These are phyloP conservation scores for Numenius phaeopus DNA, from an alignment of 2,797 vertebrate genomes.

Conservation along the genomic window DNA sequence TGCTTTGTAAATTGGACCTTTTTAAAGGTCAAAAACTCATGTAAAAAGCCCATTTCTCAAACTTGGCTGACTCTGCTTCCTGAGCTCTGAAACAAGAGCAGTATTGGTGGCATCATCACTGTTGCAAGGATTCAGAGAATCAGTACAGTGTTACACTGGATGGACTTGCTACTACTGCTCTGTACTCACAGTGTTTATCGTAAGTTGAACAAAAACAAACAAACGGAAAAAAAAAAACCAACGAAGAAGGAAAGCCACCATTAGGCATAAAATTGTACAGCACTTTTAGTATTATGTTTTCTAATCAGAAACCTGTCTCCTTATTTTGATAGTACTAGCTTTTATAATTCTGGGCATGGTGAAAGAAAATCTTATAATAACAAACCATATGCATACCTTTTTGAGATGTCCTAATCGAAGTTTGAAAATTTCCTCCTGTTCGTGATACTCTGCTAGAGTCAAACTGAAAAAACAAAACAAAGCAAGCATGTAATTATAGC, in stretches of 20 bases:
- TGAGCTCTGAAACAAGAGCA: not conserved
- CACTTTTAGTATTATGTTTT: not conserved
- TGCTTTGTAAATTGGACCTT: not conserved
- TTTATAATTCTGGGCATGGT: not conserved
- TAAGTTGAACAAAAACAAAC: not conserved
- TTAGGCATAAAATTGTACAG: not conserved
- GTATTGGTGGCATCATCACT: not conserved
- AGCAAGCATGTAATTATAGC: not conserved
- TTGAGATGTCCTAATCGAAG: slow-evolving; percentile 98
- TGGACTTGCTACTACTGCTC: not conserved
- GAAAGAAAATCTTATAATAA: not conserved
- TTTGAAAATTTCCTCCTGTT: slow-evolving; percentile 99
- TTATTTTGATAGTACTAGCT: not conserved
- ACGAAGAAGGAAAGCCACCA: not conserved
- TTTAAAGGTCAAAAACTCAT: not conserved
- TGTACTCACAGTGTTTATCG: not conserved
- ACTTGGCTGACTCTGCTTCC: not conserved
- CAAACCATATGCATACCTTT: slow-evolving; percentile 85
- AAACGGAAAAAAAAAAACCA: not conserved
- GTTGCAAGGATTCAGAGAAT: not conserved
- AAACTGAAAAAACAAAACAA: slow-evolving; percentile 81
- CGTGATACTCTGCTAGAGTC: slow-evolving; percentile 97
- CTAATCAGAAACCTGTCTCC: not conserved
- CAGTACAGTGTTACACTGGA: not conserved
- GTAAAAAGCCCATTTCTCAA: not conserved